These are phyloP conservation scores for Neuroterus valhalla DNA, from an alignment of 1,140 invertebrate species.

Conservation along the genomic window DNA sequence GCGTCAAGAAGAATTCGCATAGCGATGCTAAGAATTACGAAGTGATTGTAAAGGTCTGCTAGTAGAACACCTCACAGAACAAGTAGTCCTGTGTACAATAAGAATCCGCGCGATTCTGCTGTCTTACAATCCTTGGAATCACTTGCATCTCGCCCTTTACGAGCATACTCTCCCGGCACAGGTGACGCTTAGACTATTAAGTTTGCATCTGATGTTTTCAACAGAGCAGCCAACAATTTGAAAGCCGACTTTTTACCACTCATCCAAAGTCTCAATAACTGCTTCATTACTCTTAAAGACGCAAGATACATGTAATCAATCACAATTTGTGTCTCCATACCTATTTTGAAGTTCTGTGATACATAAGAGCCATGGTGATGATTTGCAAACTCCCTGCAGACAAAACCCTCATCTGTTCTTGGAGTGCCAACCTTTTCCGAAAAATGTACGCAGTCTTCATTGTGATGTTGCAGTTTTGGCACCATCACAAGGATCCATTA, in stretches of 20 bases:
- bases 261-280: slow-evolving; percentile 53
- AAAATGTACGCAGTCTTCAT: slow-evolving; percentile 37
- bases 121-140: slow-evolving; percentile 60
- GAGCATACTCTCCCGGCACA: slow-evolving; percentile 56
- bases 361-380: slow-evolving; percentile 43
- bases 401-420: slow-evolving; percentile 42
- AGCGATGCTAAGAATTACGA: slow-evolving; percentile 42
- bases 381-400: slow-evolving; percentile 19
- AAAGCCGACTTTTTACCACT: slow-evolving; percentile 38
- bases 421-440: slow-evolving; percentile 26
- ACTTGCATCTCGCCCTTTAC: slow-evolving; percentile 53
- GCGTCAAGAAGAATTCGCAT: slow-evolving; percentile 39
- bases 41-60: slow-evolving; percentile 43
- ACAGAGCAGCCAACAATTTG: slow-evolving; percentile 9
- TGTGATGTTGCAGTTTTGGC: too few relatives aligned
- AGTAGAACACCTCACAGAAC: slow-evolving; percentile 46
- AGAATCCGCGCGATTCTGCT: slow-evolving; percentile 60
- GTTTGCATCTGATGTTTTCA: slow-evolving; percentile 20
- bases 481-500: too few relatives aligned
- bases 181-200: slow-evolving; percentile 29
- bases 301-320: slow-evolving; percentile 58
- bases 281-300: slow-evolving; percentile 55
- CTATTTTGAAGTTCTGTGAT: slow-evolving; percentile 44
- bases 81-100: slow-evolving; percentile 60
- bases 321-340: slow-evolving; percentile 49